Base-by-base conservation (phyloP, 2,113 vertebrate genomes). In the Dipodomys merriami region DNA sequence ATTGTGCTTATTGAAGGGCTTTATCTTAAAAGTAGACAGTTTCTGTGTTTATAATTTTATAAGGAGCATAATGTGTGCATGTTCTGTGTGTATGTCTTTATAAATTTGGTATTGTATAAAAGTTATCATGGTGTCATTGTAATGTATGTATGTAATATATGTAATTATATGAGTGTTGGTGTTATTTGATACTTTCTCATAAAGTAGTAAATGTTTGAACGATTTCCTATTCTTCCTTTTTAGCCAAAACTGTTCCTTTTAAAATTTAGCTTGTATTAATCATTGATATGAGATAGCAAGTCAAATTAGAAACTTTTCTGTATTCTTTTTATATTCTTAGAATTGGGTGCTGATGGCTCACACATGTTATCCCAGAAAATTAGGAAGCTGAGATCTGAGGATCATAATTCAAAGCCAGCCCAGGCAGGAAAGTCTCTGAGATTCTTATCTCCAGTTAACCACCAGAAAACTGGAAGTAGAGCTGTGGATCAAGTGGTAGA, bases 101-200 rank as follows among this genome's bases (percentile, higher is more conserved):
- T 95, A 20, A 94, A 94, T 92, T 95, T 95, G 90, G 18, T 95
- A 95, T 91, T 96, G 49, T 95, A 73, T 95, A 71, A 95, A 84
- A 92, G 49, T 92, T 74, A 53, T 72, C 73, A 60, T 29, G 12
- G 20, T 96, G 49, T 83, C 53, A 79, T 74, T 96, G 73, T 93
- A 74, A 91, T 95, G 83, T 94, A 90, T 19, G 89, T 22, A 62
- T 96, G 49, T 49, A 49, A 9, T 49, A 12, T 49, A 49, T 49
- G 49, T 49, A 49, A 91, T 84, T 94, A 64, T 85, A 25, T 90
- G 30, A 81, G 27, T 92, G 62, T 91, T 91, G 71, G 57, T 84
- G 69, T 91, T 88, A 77, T 77, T 86, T 94, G 91, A 92, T 89
- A 85, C 93, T 72, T 91, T 82, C 91, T 94, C 83, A 91, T 90